These are phyloP conservation scores for Strigamia transsilvanica DNA, from an alignment of 2,888 invertebrate species.

Conservation along the genomic window DNA sequence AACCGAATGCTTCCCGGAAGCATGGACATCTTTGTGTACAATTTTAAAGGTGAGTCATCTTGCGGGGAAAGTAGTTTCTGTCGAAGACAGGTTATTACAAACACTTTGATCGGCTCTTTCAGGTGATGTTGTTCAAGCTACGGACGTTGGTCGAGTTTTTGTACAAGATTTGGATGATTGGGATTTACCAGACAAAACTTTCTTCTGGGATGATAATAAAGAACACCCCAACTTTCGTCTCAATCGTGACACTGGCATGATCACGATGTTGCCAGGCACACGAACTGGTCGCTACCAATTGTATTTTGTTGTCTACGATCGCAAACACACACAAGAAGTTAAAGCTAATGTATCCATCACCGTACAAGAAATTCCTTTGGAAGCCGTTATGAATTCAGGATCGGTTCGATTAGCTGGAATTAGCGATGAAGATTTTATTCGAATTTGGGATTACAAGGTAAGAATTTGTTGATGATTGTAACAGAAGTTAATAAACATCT, in stretches of 20 bases:
- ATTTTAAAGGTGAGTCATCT: constrained; percentile 73
- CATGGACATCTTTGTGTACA: constrained; percentile 95
- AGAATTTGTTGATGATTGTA: not conserved
- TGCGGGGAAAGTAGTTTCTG: not conserved
- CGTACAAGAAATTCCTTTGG: constrained; percentile 92
- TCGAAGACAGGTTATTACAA: not conserved
- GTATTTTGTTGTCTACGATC: constrained; percentile 82
- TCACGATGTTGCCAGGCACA: constrained; percentile 93
- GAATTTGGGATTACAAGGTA: constrained; percentile 88
- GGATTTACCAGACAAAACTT: constrained; percentile 97
- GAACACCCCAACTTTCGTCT: constrained; percentile 83
- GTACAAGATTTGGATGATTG: constrained; percentile 98
- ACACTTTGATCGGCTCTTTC: constrained; percentile 3
- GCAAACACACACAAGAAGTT: constrained; percentile 94
- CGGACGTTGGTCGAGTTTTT: constrained; percentile 93
- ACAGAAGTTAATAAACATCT: no score
- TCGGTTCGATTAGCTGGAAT: constrained; percentile 92
- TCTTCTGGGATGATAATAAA: constrained; percentile 89
- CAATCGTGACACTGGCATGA: constrained; percentile 91
- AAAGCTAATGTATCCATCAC: constrained; percentile 95
- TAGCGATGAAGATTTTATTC: constrained; percentile 94
- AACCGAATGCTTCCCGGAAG: constrained; percentile 98
- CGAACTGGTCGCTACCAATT: constrained; percentile 75
- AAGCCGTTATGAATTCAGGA: constrained; percentile 94
- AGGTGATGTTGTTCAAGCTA: constrained; percentile 61